A percentile compares a stretch with the other conserved stretches of the same genome.
These are phyloP conservation scores for Diogma glabrata DNA, from an alignment of 2,888 invertebrate genomes.

Conservation along the genomic window DNA sequence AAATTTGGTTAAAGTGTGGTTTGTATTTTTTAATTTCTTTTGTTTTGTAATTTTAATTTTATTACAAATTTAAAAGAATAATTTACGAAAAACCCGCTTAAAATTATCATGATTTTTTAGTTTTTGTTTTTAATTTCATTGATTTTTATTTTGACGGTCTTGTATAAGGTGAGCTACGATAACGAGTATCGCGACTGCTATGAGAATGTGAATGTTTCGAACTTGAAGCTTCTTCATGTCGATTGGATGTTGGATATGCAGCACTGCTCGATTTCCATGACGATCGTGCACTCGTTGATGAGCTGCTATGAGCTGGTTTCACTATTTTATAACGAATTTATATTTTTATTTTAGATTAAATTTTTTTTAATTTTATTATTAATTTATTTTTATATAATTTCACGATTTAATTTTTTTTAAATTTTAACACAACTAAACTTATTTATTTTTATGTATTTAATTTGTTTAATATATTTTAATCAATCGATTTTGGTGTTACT, in stretches of 20 bases:
- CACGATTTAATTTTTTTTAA: too few relatives aligned
- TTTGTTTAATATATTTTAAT: not conserved
- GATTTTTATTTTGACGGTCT: slow-evolving; percentile 33
- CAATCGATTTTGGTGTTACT: not conserved
- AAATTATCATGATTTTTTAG: too few relatives aligned
- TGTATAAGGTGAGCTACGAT: slow-evolving; percentile 46
- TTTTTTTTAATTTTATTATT: slow-evolving; percentile 12
- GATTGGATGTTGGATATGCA: slow-evolving; percentile 18
- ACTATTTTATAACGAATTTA: slow-evolving; percentile 15
- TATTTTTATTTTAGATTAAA: slow-evolving; percentile 12
- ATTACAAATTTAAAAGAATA: too few relatives aligned
- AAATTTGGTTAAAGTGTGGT: too few relatives aligned
- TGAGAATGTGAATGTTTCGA: slow-evolving; percentile 18
- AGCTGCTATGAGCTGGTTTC: slow-evolving; percentile 17
- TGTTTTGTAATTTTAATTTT: too few relatives aligned
- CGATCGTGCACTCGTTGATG: slow-evolving; percentile 15
- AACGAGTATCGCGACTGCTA: slow-evolving; percentile 35
- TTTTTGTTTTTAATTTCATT: too few relatives aligned
- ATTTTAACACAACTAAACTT: too few relatives aligned
- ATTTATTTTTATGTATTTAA: too few relatives aligned
- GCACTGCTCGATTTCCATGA: slow-evolving; percentile 18
- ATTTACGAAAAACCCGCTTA: too few relatives aligned
- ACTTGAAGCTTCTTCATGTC: slow-evolving; percentile 16
- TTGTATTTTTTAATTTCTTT: too few relatives aligned
- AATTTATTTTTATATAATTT: slow-evolving; percentile 8